A percentile compares a stretch with the other conserved stretches of the same genome.
These are phyloP conservation scores for Choristoneura rosaceana DNA, from an alignment of 2,888 invertebrate genomes.

Conservation along the genomic window DNA sequence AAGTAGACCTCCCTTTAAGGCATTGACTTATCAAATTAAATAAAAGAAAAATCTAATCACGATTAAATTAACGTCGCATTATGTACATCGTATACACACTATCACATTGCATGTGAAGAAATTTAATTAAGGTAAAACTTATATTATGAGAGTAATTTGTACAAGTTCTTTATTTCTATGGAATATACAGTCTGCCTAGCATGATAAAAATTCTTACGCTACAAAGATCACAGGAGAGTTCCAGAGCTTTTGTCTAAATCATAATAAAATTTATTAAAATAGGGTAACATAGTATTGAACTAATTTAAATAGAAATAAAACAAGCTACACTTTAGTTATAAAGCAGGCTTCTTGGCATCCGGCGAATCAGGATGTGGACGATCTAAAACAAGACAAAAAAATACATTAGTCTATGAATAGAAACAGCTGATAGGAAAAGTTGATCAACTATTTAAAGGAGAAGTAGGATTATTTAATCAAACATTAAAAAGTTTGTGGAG, in stretches of 20 bases:
- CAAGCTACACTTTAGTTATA: slow-evolving; percentile 71
- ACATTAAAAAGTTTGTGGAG: not conserved
- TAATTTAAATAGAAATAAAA: slow-evolving; percentile 55
- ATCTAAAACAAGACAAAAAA: slow-evolving; percentile 67
- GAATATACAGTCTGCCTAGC: slow-evolving; percentile 55
- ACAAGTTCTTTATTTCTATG: slow-evolving; percentile 48
- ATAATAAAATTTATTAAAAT: slow-evolving; percentile 59
- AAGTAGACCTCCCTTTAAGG: not conserved
- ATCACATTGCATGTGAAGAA: slow-evolving; percentile 59
- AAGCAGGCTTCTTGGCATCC: slow-evolving; percentile 82
- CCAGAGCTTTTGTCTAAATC: slow-evolving; percentile 71
- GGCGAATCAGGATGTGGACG: slow-evolving; percentile 80
- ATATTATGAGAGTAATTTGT: slow-evolving; percentile 51
- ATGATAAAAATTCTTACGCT: slow-evolving; percentile 68
- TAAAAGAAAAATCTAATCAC: slow-evolving; percentile 15
- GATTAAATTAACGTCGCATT: slow-evolving; percentile 43
- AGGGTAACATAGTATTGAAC: slow-evolving; percentile 74
- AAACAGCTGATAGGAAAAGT: not conserved
- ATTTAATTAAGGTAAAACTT: slow-evolving; percentile 32
- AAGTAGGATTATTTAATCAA: too few species aligned
- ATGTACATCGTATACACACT: slow-evolving; percentile 54
- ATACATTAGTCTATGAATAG: not conserved
- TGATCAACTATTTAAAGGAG: too few species aligned
- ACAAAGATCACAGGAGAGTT: slow-evolving; percentile 85
- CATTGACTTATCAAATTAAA: slow-evolving; percentile 6